Evolutionary conservation across 2,888 invertebrate genomes (phyloP).

Genomic region (Syrphus vitripennis): DNA sequence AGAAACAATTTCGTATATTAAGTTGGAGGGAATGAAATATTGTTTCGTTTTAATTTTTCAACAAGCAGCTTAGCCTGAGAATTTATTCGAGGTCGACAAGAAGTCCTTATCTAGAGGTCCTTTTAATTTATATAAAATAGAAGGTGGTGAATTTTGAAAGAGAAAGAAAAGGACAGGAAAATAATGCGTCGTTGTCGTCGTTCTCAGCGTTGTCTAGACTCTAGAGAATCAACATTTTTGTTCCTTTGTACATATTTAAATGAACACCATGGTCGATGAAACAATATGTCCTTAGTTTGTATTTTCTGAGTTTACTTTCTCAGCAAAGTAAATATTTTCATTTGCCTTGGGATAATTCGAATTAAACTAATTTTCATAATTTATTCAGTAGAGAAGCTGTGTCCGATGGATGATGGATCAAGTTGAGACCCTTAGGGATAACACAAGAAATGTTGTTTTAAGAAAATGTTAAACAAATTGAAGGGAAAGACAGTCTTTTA

Average conservation of each 20-base stretch:
- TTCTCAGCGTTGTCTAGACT: slow-evolving; percentile 12
- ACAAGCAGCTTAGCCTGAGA: slow-evolving; percentile 7
- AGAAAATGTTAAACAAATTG: neutral
- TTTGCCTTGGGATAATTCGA: slow-evolving; percentile 10
- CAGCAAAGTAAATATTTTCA: slow-evolving; percentile 18
- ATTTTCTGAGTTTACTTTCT: neutral
- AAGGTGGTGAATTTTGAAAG: neutral
- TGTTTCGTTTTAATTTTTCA: slow-evolving; percentile 20
- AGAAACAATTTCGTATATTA: neutral
- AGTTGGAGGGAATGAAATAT: slow-evolving; percentile 1
- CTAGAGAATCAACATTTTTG: neutral
- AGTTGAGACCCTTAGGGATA: neutral
- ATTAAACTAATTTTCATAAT: slow-evolving; percentile 3
- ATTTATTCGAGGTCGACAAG: slow-evolving; percentile 26
- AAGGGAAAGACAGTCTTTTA: neutral
- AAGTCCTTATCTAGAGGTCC: neutral
- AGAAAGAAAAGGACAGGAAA: neutral
- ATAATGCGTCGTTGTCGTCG: neutral
- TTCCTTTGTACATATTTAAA: neutral
- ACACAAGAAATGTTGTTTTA: neutral
- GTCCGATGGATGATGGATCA: neutral
- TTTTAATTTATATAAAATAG: neutral
- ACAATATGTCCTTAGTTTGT: neutral
- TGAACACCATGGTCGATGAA: neutral
- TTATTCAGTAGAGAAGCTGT: neutral